Base-by-base conservation (phyloP, 2,888 invertebrate genomes). In the Drosophila kambysellisi region DNA sequence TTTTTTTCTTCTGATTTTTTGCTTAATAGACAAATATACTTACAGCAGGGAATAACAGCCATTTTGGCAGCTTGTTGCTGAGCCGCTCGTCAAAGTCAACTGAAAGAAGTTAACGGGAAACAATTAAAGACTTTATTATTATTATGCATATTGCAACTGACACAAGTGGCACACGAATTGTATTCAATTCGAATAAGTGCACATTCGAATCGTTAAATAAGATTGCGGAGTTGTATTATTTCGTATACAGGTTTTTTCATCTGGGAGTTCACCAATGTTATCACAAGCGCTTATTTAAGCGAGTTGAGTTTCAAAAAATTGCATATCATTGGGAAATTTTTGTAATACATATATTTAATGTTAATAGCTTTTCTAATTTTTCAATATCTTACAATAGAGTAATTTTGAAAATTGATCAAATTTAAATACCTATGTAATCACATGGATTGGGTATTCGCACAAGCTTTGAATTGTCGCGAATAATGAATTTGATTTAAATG, bases 31-130 rank as follows among this genome's bases (percentile, higher is more conserved):
- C 53, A 54, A 51, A 56, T 50, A 30, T 77, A 85, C 85, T 85
- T 84, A 85, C 85, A 84, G 70, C 80, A 75, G 51, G 85, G 85
- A 29, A 85, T 76, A 74, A 89, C 88, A 76, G 85, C 85, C 85
- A 85, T 85, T 72, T 81, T 73, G 74, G 50, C 69, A 68, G 74
- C 41, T 77, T 65, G 62, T 59, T 35, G 41, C 15, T 29, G 46
- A 39, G 72, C 52, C 65, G 29, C 66, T 60, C 52, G 59, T 59
- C 63, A 71, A 35, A 46, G 32, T 72, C 58, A 76, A 73, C 78
- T 79, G 79, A 54, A 79, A 72, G 41, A 50, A 29, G 30, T 67
- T 61, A 65, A 71, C 56, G 59, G 64, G 67, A 73, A 79, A 70
- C 59, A 48, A 52, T 78, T 70, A 67, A 72, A 66, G 9, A 65